Evolutionary conservation across 2,797 vertebrate species (phyloP).

Genomic region (Macrochelys suwanniensis): DNA sequence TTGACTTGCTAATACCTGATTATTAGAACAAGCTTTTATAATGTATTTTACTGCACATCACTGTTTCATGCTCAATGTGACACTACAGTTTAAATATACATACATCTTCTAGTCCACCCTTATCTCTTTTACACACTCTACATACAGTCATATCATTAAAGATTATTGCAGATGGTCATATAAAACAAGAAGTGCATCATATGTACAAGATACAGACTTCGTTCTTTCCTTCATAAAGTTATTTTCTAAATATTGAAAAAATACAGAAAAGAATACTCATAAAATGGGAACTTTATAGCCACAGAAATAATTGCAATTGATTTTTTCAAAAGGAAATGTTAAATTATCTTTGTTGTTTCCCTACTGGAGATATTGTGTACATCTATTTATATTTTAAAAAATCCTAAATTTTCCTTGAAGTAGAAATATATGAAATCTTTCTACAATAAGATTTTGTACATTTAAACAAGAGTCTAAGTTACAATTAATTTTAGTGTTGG

Average conservation of each 20-base stretch:
- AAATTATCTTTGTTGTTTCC: no score
- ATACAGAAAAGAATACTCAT: rapidly evolving
- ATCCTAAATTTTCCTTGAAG: not conserved
- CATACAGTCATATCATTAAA: not conserved
- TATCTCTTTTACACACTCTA: constrained; percentile 49
- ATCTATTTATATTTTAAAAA: not conserved
- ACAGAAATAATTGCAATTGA: rapidly evolving
- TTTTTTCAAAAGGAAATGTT: not conserved
- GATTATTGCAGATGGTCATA: not conserved
- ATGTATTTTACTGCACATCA: not conserved
- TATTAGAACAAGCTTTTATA: not conserved
- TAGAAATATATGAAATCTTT: not conserved
- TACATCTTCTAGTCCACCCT: not conserved
- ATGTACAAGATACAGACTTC: constrained; percentile 5
- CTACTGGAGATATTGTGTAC: not conserved
- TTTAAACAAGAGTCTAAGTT: not conserved
- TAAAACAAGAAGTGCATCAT: not conserved
- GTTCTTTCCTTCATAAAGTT: not conserved
- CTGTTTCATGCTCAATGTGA: not conserved
- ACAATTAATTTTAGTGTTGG: not conserved
- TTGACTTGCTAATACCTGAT: not conserved
- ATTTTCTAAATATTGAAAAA: not conserved
- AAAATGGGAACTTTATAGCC: not conserved
- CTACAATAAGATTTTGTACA: not conserved
- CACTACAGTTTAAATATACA: not conserved